These are phyloP conservation scores for Himalopsyche japonica DNA, from an alignment of 2,888 invertebrate genomes.

Conservation along the genomic window DNA sequence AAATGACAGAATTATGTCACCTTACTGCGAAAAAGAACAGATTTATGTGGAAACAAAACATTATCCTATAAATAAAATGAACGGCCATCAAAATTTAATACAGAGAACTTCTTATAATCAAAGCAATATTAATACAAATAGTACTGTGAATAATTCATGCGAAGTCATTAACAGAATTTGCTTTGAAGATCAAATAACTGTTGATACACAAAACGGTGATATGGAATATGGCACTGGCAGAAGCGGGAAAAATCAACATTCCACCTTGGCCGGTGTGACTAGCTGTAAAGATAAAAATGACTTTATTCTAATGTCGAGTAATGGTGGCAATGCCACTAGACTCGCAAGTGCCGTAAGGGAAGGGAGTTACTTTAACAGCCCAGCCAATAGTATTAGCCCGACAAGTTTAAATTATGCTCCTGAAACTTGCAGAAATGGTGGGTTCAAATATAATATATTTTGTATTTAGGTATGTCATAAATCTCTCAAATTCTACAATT, in stretches of 20 bases:
- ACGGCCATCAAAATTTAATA: neutral
- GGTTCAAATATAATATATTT: neutral
- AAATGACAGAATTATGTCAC: slow-evolving; percentile 16
- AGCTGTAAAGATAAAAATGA: slow-evolving; percentile 3
- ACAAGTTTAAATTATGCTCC: slow-evolving; percentile 33
- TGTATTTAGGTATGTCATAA: no score
- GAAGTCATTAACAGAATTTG: slow-evolving; percentile 27
- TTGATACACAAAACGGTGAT: neutral
- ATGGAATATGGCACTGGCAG: neutral
- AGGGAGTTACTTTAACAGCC: slow-evolving; percentile 37
- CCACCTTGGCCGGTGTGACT: neutral
- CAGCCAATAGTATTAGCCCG: slow-evolving; percentile 37
- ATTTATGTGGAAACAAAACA: neutral
- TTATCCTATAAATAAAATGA: neutral
- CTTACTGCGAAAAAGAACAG: slow-evolving; percentile 3
- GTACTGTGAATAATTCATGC: slow-evolving; percentile 1
- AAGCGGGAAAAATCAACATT: neutral
- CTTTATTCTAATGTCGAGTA: neutral
- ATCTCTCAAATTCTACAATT: no score
- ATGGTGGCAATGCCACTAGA: neutral
- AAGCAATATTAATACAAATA: neutral
- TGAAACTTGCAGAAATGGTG: slow-evolving; percentile 30
- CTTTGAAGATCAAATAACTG: slow-evolving; percentile 25
- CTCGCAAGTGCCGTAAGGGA: slow-evolving; percentile 4
- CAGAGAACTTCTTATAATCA: neutral